A percentile compares a stretch with the other conserved stretches of the same genome.
Conservation (phyloP, 2,888 invertebrate genomes). For the Chalcis sispes region DNA sequence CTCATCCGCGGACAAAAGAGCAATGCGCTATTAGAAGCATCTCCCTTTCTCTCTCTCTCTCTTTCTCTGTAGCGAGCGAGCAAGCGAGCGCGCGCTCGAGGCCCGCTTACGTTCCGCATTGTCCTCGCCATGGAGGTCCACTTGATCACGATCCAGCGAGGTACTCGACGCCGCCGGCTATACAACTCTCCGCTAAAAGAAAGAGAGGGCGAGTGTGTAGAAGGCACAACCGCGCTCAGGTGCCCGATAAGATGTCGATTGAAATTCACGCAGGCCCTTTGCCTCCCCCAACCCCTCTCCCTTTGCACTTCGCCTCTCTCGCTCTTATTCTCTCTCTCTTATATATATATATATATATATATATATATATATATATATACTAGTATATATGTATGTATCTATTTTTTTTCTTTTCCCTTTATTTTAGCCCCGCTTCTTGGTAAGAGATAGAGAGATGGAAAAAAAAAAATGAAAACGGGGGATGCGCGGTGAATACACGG, state of each 20-base stretch:
- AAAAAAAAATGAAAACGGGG: too few species aligned
- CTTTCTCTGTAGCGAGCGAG: too few species aligned
- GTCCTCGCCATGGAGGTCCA: slow-evolving; percentile 75
- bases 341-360: too few species aligned
- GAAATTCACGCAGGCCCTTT: slow-evolving; percentile 72
- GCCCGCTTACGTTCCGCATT: slow-evolving; percentile 65
- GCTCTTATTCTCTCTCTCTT: too few species aligned
- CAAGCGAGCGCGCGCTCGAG: not conserved
- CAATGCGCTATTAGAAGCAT: slow-evolving; percentile 65
- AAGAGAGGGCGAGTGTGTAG: not conserved
- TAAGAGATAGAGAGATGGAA: too few species aligned
- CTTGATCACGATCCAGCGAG: slow-evolving; percentile 76
- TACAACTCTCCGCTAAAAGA: slow-evolving; percentile 21
- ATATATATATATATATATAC: too few species aligned
- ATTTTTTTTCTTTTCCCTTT: too few species aligned
- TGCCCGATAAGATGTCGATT: slow-evolving; percentile 75
- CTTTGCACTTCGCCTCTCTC: too few species aligned
- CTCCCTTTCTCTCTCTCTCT: too few species aligned
- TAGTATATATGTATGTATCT: too few species aligned
- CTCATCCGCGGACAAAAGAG: slow-evolving; percentile 71
- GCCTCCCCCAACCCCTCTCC: slow-evolving; percentile 58
- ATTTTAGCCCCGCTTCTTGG: too few species aligned
- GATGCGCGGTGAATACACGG: too few species aligned
- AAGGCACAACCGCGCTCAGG: slow-evolving; percentile 63
- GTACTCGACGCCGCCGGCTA: slow-evolving; percentile 54